phyloP scores from a whole-genome alignment of 1,140 invertebrate species.

The Plodia interpunctella region DNA sequence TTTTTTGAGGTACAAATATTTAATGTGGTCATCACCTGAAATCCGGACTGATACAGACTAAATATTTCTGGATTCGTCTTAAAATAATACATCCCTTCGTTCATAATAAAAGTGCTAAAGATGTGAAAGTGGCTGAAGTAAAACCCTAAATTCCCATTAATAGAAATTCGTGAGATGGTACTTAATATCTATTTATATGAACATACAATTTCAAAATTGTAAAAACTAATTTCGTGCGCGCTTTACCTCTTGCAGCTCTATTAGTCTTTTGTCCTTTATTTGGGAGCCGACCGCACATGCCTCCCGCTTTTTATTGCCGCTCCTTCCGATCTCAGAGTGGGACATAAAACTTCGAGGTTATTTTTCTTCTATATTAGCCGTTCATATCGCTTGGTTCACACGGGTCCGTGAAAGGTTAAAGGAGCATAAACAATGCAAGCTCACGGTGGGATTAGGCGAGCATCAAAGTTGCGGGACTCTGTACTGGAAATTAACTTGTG shows the following conservation, averaged over 20 bases:
- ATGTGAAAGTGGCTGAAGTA: too few species aligned
- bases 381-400: slow-evolving; percentile 12
- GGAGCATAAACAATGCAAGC: slow-evolving; percentile 22
- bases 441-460: slow-evolving; percentile 17
- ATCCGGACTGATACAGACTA: too few species aligned
- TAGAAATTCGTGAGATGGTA: too few species aligned
- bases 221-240: not conserved
- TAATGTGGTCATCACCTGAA: too few species aligned
- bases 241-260: not conserved
- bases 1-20: too few species aligned
- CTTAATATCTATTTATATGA: too few species aligned
- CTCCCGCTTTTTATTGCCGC: slow-evolving; percentile 51
- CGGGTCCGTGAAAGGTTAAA: not conserved
- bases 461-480: slow-evolving; percentile 22
- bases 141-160: too few species aligned
- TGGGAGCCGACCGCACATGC: slow-evolving; percentile 44
- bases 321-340: slow-evolving; percentile 34
- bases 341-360: slow-evolving; percentile 28
- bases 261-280: slow-evolving; percentile 33
- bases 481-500: not conserved
- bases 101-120: too few species aligned
- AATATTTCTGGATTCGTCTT: too few species aligned
- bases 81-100: too few species aligned
- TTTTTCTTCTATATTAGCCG: slow-evolving; percentile 25
- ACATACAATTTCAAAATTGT: too few species aligned